Evolutionary conservation across 2,797 vertebrate species (phyloP).

Genomic region (Prionace glauca): DNA sequence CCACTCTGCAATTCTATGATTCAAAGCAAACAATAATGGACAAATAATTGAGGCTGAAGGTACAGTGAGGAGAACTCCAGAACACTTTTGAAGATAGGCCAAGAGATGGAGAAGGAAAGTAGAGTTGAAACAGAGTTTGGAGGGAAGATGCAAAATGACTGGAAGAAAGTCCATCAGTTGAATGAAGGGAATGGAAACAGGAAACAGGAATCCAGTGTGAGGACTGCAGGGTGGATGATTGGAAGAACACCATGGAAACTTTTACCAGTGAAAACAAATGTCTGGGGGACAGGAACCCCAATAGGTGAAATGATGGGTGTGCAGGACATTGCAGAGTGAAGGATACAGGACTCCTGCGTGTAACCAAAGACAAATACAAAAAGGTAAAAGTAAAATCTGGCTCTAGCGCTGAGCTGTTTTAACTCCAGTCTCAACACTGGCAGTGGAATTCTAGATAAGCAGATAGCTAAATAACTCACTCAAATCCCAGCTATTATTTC

Average conservation of each 20-base stretch:
- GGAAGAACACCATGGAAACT: not conserved
- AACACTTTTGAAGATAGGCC: not conserved
- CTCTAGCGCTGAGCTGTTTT: not conserved
- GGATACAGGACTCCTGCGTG: not conserved
- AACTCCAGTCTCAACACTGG: slow-evolving; percentile 14
- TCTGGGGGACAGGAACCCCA: not conserved
- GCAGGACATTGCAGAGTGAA: not conserved
- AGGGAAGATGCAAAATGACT: not conserved
- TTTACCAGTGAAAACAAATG: not conserved
- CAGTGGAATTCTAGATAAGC: slow-evolving; percentile 34
- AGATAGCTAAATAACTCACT: not conserved
- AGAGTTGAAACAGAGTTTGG: not conserved
- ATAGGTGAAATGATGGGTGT: not conserved
- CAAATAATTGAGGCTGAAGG: not conserved
- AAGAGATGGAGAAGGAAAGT: not conserved
- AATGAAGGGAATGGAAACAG: not conserved
- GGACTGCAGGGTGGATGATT: not conserved
- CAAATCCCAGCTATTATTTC: slow-evolving; percentile 16
- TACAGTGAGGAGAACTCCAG: not conserved
- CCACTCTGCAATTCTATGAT: not conserved
- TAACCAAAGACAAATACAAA: not conserved
- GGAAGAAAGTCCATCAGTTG: not conserved
- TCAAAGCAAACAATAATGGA: not conserved
- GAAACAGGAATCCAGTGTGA: not conserved
- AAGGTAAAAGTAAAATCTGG: slow-evolving; percentile 5